Percentiles rank a stretch among this genome's conserved stretches.
These are phyloP conservation scores for Ophthalmolycus amberensis DNA, from an alignment of 2,113 vertebrate species.

Conservation along the genomic window DNA sequence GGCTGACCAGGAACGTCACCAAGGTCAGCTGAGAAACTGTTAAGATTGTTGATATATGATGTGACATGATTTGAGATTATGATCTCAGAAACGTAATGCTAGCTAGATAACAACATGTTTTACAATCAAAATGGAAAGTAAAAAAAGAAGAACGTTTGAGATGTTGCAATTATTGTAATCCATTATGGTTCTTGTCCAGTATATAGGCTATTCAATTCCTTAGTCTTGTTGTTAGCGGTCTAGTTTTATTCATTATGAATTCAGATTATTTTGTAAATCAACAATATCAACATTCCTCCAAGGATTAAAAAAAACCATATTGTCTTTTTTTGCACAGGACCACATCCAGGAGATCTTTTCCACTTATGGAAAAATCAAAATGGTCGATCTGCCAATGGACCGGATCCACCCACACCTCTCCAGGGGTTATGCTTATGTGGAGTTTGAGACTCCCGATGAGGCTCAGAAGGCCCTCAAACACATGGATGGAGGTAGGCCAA, in stretches of 20 bases:
- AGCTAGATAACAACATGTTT: background rate
- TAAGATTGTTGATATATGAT: background rate
- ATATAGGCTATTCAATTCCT: too few relatives aligned
- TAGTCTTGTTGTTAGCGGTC: too few relatives aligned
- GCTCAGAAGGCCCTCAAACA: constrained; percentile 97
- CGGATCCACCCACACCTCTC: constrained; percentile 91
- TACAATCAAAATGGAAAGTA: background rate
- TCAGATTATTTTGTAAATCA: too few relatives aligned
- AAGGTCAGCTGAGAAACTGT: constrained; percentile 84
- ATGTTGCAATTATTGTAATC: too few relatives aligned
- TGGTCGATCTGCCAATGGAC: constrained; percentile 95
- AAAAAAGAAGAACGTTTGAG: background rate
- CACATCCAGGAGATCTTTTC: constrained; percentile 99
- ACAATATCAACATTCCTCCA: too few relatives aligned
- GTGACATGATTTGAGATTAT: background rate
- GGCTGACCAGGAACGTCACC: constrained; percentile 95
- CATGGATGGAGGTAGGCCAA: constrained; percentile 94
- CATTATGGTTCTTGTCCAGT: too few relatives aligned
- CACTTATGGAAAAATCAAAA: constrained; percentile 96
- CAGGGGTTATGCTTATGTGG: constrained; percentile 94
- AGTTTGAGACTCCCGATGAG: constrained; percentile 95
- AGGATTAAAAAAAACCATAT: too few relatives aligned
- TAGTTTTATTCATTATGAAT: too few relatives aligned
- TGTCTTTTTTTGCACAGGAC: constrained; percentile 81
- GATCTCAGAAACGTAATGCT: background rate